Percentiles rank a stretch among this genome's conserved stretches.
Conservation (phyloP, 2,797 vertebrate genomes). For the Bucorvus abyssinicus region DNA sequence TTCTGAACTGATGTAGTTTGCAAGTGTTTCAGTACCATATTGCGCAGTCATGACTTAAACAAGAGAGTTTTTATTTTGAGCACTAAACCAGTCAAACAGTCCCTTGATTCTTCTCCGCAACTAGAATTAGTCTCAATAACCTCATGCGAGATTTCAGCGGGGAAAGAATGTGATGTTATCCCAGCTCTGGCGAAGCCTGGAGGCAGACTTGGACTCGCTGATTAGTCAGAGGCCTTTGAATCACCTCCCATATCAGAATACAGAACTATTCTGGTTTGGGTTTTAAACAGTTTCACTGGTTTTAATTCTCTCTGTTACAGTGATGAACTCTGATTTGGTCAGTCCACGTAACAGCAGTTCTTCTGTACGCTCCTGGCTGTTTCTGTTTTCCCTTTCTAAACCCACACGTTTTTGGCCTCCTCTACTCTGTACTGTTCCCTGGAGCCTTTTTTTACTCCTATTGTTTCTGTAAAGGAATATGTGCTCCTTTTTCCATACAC, state of each 20-base stretch:
- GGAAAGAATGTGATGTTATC: background rate
- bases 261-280: background rate
- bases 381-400: background rate
- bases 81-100: background rate
- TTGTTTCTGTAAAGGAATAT: background rate
- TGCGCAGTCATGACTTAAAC: background rate
- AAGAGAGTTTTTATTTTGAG: background rate
- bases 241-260: background rate
- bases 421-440: background rate
- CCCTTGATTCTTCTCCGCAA: background rate
- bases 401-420: background rate
- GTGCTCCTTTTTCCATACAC: background rate
- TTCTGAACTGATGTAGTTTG: background rate
- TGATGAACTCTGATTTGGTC: background rate
- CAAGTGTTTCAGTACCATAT: background rate
- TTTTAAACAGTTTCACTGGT: too few species aligned
- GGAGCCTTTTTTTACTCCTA: background rate
- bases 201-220: background rate
- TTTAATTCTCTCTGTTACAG: too few species aligned
- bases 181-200: background rate
- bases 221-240: background rate
- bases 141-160: background rate
- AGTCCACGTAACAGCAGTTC: background rate
- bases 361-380: background rate
- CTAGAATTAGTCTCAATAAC: background rate